Evolutionary conservation across 2,888 invertebrate genomes (phyloP).

Genomic region (Yponomeuta evonymella): DNA sequence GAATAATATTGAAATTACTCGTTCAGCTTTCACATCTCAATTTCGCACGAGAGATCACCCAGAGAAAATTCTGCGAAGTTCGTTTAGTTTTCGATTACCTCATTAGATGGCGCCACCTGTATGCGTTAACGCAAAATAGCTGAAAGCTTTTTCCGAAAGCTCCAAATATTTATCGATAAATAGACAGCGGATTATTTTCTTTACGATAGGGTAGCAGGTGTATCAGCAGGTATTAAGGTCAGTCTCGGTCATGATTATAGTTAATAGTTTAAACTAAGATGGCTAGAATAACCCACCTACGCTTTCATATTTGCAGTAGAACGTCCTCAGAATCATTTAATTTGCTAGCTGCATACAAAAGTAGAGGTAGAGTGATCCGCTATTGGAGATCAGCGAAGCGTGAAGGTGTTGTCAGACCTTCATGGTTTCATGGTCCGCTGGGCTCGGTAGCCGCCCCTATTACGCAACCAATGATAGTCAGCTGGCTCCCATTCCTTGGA

Average conservation of each 20-base stretch:
- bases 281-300: neutral
- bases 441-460: conserved; percentile 17
- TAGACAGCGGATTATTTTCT: too few species aligned
- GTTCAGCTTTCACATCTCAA: conserved; percentile 17
- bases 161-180: neutral
- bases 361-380: conserved; percentile 6
- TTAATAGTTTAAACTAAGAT: neutral
- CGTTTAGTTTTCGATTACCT: neutral
- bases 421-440: conserved; percentile 18
- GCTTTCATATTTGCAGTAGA: conserved; percentile 1
- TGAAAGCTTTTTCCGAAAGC: neutral
- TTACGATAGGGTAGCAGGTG: too few species aligned
- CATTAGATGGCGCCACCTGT: conserved; percentile 13
- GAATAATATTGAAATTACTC: conserved; percentile 5
- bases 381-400: conserved; percentile 53
- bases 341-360: neutral
- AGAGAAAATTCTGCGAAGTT: conserved; percentile 14
- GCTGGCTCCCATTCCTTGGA: neutral
- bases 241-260: neutral
- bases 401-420: conserved; percentile 24
- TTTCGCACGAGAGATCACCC: conserved; percentile 8
- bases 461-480: conserved; percentile 13
- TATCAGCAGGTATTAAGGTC: neutral
- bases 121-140: neutral
- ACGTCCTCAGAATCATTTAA: neutral